A percentile compares a stretch with the other conserved stretches of the same genome.
phyloP scores from a whole-genome alignment of 2,797 vertebrate species.

The Siniperca obscura region DNA sequence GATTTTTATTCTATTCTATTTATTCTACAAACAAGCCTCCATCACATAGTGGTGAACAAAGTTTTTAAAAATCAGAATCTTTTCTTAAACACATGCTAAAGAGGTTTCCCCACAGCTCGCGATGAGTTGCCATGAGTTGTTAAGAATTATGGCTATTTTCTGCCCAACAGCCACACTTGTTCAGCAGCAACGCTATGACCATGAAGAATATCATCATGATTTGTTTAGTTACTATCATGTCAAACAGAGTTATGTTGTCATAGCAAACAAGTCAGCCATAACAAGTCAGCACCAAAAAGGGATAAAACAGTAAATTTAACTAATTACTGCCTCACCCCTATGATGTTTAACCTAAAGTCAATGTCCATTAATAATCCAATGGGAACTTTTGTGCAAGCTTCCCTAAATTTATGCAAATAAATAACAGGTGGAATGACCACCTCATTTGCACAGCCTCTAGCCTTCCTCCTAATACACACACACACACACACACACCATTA shows the following conservation, averaged over 20 bases:
- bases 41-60: neutral
- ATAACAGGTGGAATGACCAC: slow-evolving; percentile 65
- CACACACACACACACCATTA: neutral
- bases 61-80: neutral
- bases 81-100: neutral
- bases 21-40: neutral
- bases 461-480: slow-evolving; percentile 4
- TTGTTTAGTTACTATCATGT: neutral
- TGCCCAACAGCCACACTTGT: no score
- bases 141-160: neutral
- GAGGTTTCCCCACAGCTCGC: neutral
- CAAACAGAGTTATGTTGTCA: neutral
- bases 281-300: neutral
- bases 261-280: slow-evolving; percentile 4
- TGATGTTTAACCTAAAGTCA: slow-evolving; percentile 16
- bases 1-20: neutral
- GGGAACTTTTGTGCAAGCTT: slow-evolving; percentile 54
- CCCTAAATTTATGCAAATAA: slow-evolving; percentile 80
- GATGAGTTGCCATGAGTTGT: neutral
- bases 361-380: slow-evolving; percentile 12
- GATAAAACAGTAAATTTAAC: neutral
- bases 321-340: neutral
- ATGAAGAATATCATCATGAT: neutral
- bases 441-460: slow-evolving; percentile 71
- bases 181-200: neutral